Evolutionary conservation across 1,140 invertebrate genomes (phyloP), one percentile per base, ranked within the genome.

Genomic region (Trichomalopsis sarcophagae): DNA sequence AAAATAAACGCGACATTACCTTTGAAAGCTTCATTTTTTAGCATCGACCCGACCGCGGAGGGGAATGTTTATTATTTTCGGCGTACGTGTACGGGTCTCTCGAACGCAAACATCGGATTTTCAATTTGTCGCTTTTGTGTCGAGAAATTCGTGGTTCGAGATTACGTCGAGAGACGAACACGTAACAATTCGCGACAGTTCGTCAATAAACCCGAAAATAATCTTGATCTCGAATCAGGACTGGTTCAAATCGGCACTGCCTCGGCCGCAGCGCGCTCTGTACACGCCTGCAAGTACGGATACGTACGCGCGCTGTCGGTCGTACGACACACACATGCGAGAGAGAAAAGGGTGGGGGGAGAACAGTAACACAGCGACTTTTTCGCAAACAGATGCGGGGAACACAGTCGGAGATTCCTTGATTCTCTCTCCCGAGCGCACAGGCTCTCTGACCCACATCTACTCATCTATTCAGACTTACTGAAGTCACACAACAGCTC

Each of bases 381-480:
- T 76, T 76, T 76, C 40, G 44, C 75, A 76, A 76, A 47, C 23
- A 76, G 2, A 76, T 36, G 47, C 17, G 55, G 55, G 17, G 17
- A 21, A 14, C 55, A 62, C 6, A 21, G 40, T 44, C 10, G 23
- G 50, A 14, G 13, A 47, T 30, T 84, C 77, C 74, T 86, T 78
- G 73, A 62, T 83, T 85, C 86, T 36, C 55, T 68, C 47, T 27
- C 50, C 5, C 33, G 33, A 27, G 33, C 77, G 66, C 86, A 0
- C 69, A 27, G 13, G 9, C 33, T 21, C 30, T 55, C 81, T 88
- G 87, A 88, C 87, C 87, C 86, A 89, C 86, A 88, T 88, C 86
- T 86, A 88, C 75, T 84, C 88, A 87, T 84, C 83, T 85, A 89
- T 87, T 88, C 86, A 87, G 74, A 85, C 74, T 55, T 44, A 84